phyloP scores from a whole-genome alignment of 2,113 vertebrate genomes.

The Sclerurus mexicanus region DNA sequence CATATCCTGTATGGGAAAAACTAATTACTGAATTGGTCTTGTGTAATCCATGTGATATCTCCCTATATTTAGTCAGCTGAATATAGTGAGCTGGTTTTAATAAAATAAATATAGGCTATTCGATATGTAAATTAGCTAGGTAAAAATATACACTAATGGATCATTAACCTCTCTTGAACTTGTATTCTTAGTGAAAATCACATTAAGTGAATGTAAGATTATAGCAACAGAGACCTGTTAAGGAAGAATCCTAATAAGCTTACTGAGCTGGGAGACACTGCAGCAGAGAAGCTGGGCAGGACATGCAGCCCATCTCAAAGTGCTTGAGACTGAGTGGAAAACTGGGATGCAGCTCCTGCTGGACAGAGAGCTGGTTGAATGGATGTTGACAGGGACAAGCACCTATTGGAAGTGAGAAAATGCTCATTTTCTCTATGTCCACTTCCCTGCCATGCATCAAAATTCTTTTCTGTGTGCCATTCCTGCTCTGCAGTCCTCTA shows the following conservation, averaged over 20 bases:
- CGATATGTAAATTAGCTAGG: slow-evolving; percentile 45
- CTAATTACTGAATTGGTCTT: slow-evolving; percentile 7
- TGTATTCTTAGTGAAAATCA: slow-evolving; percentile 45
- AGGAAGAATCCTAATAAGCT: not conserved
- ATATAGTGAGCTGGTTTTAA: slow-evolving; percentile 24
- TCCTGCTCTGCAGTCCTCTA: not conserved
- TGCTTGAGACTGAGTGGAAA: not conserved
- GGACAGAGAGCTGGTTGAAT: not conserved
- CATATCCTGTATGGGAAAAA: not conserved
- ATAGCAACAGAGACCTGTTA: not conserved
- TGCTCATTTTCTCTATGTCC: not conserved
- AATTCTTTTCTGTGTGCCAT: not conserved
- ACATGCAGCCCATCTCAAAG: not conserved
- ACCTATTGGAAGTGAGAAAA: not conserved
- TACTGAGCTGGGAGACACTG: not conserved
- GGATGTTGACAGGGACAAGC: not conserved
- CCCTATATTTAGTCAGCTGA: slow-evolving; percentile 23
- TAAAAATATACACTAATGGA: slow-evolving; percentile 61
- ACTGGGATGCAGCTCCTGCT: not conserved
- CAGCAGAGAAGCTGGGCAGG: not conserved
- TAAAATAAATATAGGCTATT: slow-evolving; percentile 61
- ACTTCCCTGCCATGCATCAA: not conserved
- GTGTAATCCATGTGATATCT: slow-evolving; percentile 38
- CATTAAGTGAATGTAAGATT: slow-evolving; percentile 19
- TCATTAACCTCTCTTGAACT: slow-evolving; percentile 66